Percentiles rank a stretch among this genome's conserved stretches.
Conservation (phyloP, 1,140 invertebrate genomes). For the Eurosta solidaginis region DNA sequence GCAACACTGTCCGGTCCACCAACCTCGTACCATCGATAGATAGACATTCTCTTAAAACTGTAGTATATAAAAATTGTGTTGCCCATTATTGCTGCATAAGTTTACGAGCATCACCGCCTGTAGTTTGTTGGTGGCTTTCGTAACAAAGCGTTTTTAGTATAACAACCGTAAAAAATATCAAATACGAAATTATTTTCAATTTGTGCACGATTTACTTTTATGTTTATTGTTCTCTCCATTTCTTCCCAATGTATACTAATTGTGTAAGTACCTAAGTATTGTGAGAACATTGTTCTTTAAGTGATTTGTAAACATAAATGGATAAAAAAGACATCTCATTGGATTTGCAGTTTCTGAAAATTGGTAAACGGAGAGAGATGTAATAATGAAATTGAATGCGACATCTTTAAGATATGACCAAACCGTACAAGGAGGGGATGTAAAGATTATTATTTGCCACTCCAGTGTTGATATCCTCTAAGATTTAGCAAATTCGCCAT, state of each 20-base stretch:
- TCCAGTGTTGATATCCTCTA: too few relatives aligned
- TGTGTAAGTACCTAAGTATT: conserved; percentile 3
- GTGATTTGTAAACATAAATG: conserved; percentile 35
- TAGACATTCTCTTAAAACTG: not conserved
- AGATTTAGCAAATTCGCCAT: too few relatives aligned
- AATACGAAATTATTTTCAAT: conserved; percentile 60
- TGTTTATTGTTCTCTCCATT: conserved; percentile 38
- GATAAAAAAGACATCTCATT: not conserved
- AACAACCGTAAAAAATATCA: conserved; percentile 54
- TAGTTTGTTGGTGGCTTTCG: not conserved
- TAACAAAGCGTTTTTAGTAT: conserved; percentile 31
- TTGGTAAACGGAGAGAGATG: not conserved
- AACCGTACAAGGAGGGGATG: too few relatives aligned
- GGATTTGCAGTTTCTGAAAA: not conserved
- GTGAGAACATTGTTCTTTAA: conserved; percentile 34
- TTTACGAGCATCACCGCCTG: conserved; percentile 24
- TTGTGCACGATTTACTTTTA: conserved; percentile 60
- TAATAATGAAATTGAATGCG: not conserved
- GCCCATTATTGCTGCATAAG: not conserved
- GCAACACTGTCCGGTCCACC: too few relatives aligned
- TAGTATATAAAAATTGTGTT: not conserved
- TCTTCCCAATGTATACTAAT: conserved; percentile 30
- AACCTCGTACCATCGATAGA: too few relatives aligned
- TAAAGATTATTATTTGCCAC: too few relatives aligned
- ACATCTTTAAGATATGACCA: too few relatives aligned